A percentile compares a stretch with the other conserved stretches of the same genome.
Evolutionary conservation across 2,888 invertebrate genomes (phyloP).

Genomic region (Liposcelis brunnea): DNA sequence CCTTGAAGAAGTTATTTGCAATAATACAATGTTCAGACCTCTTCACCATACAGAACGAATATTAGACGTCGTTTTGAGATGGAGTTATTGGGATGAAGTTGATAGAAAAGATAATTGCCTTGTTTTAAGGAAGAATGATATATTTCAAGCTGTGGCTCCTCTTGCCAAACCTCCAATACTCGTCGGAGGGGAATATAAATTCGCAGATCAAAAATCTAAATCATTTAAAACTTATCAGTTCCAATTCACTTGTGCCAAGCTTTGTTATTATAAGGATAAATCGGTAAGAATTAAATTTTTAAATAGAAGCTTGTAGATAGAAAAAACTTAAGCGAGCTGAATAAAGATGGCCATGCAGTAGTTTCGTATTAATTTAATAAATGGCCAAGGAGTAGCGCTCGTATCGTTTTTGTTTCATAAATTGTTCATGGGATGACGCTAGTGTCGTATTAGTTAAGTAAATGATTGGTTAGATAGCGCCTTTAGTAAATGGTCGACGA

Average conservation of each 20-base stretch:
- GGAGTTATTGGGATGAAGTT: conserved; percentile 80
- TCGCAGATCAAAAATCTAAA: conserved; percentile 56
- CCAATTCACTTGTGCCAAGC: conserved; percentile 60
- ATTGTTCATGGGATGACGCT: no score
- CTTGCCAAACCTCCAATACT: conserved; percentile 38
- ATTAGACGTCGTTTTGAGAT: conserved; percentile 42
- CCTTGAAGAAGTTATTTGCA: conserved; percentile 64
- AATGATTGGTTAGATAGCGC: no score
- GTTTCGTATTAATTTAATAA: no score
- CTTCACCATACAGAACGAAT: conserved; percentile 59
- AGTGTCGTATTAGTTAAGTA: no score
- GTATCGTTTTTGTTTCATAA: no score
- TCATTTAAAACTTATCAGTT: conserved; percentile 59
- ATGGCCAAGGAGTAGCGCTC: no score
- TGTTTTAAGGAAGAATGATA: conserved; percentile 34
- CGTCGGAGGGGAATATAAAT: conserved; percentile 60
- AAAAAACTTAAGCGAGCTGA: conserved; percentile 12
- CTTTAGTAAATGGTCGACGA: no score
- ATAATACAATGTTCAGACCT: conserved; percentile 53
- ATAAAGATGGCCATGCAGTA: no score
- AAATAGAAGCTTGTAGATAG: conserved; percentile 9
- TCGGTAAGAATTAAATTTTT: conserved; percentile 37
- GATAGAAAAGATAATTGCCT: conserved; percentile 70
- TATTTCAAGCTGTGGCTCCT: conserved; percentile 26
- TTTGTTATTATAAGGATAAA: conserved; percentile 60